Conservation (phyloP, 2,888 invertebrate genomes). For the Atethmia centrago region DNA sequence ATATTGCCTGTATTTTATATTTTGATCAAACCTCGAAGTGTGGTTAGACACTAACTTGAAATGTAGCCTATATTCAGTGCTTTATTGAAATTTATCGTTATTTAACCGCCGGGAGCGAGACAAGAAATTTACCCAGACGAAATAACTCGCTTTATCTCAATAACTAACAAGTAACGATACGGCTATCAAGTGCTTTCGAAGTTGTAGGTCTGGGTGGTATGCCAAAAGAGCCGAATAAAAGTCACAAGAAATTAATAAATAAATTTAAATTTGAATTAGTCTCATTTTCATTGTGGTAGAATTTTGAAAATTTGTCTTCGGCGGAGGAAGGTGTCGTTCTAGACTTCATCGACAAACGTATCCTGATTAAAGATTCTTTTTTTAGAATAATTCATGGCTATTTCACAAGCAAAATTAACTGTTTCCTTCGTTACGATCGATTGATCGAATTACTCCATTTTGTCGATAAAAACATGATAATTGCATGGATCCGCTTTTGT, state of each 20-base stretch:
- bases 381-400: slow-evolving; percentile 36
- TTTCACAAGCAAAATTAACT: slow-evolving; percentile 60
- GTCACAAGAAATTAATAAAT: slow-evolving; percentile 5
- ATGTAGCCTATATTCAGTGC: background rate
- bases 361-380: slow-evolving; percentile 24
- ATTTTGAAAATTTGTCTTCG: slow-evolving; percentile 2
- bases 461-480: slow-evolving; percentile 66
- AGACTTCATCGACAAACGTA: slow-evolving; percentile 6
- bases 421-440: slow-evolving; percentile 66
- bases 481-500: slow-evolving; percentile 62
- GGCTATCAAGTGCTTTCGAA: slow-evolving; percentile 26
- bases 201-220: slow-evolving; percentile 32
- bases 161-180: slow-evolving; percentile 49
- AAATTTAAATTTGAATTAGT: too few species aligned
- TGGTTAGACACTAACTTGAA: background rate
- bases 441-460: slow-evolving; percentile 65
- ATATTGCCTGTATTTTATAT: background rate
- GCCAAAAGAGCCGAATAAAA: slow-evolving; percentile 28
- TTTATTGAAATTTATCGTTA: slow-evolving; percentile 38
- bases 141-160: slow-evolving; percentile 42
- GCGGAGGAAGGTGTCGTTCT: slow-evolving; percentile 12
- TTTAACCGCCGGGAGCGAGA: slow-evolving; percentile 13
- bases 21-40: background rate
- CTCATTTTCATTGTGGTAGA: background rate
- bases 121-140: slow-evolving; percentile 15